These are phyloP conservation scores for Orchestia grillus DNA, from an alignment of 1,140 invertebrate genomes.

Conservation along the genomic window DNA sequence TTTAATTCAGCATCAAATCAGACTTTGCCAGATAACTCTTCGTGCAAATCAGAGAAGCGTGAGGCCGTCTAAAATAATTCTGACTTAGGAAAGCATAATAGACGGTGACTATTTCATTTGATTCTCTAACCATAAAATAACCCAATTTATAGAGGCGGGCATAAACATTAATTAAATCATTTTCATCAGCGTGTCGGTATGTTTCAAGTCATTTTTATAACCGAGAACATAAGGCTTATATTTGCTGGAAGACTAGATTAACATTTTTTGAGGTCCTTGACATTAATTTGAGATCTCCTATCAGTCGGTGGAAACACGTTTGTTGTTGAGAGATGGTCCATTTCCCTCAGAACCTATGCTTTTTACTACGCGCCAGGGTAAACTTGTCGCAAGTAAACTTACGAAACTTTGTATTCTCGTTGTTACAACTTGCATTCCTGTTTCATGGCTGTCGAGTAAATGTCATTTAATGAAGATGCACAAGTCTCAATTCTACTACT, in stretches of 20 bases:
- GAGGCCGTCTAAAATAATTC: not conserved
- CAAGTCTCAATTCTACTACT: not conserved
- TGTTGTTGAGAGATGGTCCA: not conserved
- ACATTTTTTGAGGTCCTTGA: not conserved
- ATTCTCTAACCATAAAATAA: not conserved
- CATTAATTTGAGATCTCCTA: no score
- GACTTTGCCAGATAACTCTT: no score
- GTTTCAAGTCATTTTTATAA: not conserved
- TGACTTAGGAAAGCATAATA: not conserved
- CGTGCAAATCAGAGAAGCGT: no score
- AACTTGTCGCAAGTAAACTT: not conserved
- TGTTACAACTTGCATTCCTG: not conserved
- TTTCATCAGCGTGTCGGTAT: not conserved
- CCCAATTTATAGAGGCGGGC: no score
- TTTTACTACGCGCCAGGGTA: not conserved
- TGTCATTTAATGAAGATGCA: not conserved
- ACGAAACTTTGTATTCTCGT: not conserved
- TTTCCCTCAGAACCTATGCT: not conserved
- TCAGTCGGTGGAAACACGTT: not conserved
- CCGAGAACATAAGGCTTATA: not conserved
- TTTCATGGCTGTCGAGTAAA: not conserved
- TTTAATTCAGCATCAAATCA: no score
- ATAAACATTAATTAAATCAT: no score
- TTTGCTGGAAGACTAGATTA: not conserved
- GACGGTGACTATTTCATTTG: not conserved